Evolutionary conservation across 1,140 invertebrate genomes (phyloP), one percentile per base, ranked within the genome.

Genomic region (Lanistes nyassanus): DNA sequence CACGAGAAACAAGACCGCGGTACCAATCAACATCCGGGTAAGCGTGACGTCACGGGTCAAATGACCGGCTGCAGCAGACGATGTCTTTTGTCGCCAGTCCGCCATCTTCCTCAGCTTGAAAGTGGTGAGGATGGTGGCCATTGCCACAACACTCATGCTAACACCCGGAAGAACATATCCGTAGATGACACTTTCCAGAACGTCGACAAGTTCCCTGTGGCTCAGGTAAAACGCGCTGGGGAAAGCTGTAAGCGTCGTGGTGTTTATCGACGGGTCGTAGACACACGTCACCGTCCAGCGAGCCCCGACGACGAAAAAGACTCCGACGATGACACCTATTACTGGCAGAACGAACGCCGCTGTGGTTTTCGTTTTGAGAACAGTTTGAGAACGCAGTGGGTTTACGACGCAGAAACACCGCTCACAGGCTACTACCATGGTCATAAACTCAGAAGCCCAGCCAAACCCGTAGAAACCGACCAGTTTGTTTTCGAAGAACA

Each of bases 401-500:
- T 47, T 69, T n/a, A 69, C 26, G 23, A 69, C 67, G 23, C 67
- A 69, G 42, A 69, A 29, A 34, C 67, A 69, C 34, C 70, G 36
- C 34, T 72, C 70, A 36, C 70, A 72, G 16, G 70, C 70, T 19
- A 72, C 60, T 21, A 72, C 55, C 31, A 39, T 60, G 19, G 70
- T 37, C 2, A 72, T 34, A 36, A 72, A 58, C 6, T 56, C 70
- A 5, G 67, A 69, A 29, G 37, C 42, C 51, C 51, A 70, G 51
- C 2, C 37, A 21, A 56, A 29, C 9, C 68, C 47, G 7, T 19
- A 39, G 11, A 68, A 36, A 9, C 37, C 42, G 4, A 68, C 19
- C 6, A 68, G 2, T 23, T 68, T 34, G 31, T 68, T 19, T 26
- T 68, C 11, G 3, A 68, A 16, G 26, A 68, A 39, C 29, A 68